A percentile compares a stretch with the other conserved stretches of the same genome.
Conservation (phyloP, 2,113 vertebrate genomes). For the Nestor notabilis region DNA sequence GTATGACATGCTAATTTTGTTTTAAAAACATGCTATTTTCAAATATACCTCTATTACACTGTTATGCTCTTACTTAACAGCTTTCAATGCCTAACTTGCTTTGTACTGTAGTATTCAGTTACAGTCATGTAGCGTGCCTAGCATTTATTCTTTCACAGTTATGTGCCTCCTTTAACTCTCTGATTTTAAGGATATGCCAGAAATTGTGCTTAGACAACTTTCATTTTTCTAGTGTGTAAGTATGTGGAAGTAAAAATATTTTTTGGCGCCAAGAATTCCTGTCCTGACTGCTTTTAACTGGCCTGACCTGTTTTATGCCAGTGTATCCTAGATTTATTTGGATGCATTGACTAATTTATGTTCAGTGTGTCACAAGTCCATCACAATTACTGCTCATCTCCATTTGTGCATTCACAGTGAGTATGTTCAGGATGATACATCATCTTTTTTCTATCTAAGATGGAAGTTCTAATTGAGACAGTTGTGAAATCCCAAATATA, state of each 20-base stretch:
- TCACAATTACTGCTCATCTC: neutral
- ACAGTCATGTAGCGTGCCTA: neutral
- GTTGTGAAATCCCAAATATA: neutral
- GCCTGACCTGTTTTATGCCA: neutral
- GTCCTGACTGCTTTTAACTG: neutral
- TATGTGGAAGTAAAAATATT: neutral
- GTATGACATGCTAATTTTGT: neutral
- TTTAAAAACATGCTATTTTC: neutral
- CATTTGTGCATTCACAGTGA: neutral
- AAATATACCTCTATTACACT: neutral
- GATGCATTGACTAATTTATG: neutral
- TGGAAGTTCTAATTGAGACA: neutral
- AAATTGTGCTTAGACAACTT: neutral
- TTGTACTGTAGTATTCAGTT: neutral
- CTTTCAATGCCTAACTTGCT: neutral
- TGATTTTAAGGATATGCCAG: neutral
- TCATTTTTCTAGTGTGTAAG: neutral
- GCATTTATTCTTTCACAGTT: neutral
- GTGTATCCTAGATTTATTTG: neutral
- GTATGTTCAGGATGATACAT: neutral
- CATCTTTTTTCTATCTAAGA: neutral
- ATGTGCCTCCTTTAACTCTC: neutral
- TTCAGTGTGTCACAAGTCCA: neutral
- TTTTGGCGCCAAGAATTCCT: neutral
- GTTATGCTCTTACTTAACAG: neutral